These are phyloP conservation scores for Pycnonotus jocosus DNA, from an alignment of 2,113 vertebrate species.

Conservation along the genomic window DNA sequence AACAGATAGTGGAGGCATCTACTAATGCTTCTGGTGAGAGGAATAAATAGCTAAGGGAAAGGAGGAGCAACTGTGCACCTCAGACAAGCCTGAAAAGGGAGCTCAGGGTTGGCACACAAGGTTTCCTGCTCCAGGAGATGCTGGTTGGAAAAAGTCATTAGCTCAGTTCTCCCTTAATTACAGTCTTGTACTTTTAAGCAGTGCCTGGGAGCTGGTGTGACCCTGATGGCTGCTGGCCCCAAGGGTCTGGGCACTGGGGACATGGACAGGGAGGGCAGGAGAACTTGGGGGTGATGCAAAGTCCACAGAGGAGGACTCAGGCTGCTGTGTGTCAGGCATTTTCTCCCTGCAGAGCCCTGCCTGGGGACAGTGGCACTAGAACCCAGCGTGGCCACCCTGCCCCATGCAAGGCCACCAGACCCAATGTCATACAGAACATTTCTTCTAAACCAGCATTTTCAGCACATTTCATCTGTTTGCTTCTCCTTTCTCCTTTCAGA, in stretches of 20 bases:
- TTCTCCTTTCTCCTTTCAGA: constrained; percentile 34
- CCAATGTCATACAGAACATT: not conserved
- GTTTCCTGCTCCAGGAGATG: not conserved
- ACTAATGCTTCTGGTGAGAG: not conserved
- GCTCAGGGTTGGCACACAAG: not conserved
- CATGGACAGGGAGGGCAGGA: fast-evolving
- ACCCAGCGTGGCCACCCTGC: not conserved
- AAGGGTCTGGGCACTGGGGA: not conserved
- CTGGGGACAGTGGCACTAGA: not conserved
- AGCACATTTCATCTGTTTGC: not conserved
- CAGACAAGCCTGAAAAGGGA: not conserved
- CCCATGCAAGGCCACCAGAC: not conserved
- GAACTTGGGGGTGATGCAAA: not conserved
- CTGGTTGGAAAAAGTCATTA: not conserved
- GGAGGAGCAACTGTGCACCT: not conserved
- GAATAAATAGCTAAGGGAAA: not conserved
- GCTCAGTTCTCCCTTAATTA: not conserved
- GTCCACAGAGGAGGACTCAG: not conserved
- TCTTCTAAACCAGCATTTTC: not conserved
- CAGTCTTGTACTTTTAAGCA: not conserved
- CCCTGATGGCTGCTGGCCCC: not conserved
- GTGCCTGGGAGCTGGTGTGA: not conserved
- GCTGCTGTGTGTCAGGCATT: not conserved
- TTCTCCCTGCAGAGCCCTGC: not conserved
- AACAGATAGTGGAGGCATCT: not conserved